Evolutionary conservation across 1,140 invertebrate genomes (phyloP), one percentile per base, ranked within the genome.

Genomic region (Drosophila ficusphila): DNA sequence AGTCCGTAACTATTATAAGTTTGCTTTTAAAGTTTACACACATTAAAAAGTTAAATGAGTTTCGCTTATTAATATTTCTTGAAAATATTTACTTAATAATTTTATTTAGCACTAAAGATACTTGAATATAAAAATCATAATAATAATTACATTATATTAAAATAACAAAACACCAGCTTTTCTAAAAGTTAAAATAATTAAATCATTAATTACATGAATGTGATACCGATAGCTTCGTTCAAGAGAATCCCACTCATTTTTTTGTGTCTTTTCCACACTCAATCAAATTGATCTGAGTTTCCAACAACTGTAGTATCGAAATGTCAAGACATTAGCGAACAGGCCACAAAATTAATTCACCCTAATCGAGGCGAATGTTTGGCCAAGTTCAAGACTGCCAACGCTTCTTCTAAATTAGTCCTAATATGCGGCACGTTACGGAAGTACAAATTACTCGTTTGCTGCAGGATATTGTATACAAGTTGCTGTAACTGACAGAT

Each of bases 341-440:
- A 31, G 71, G 52, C 60, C 61, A 57, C 39, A 39, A 72, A 68
- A 73, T 76, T 65, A 85, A 85, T 81, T 81, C 57, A 61, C 41
- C 29, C 52, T 85, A 85, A 85, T 79, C 81, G 79, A 44, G 71
- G 65, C 39, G 74, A 86, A 76, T 85, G 71, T 76, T 69, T 85
- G 49, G 44, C 68, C 44, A 48, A 53, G 29, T 71, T 72, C 56
- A 23, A 52, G 61, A 58, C 62, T 64, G 44, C 49, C 38, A 61
- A 69, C 62, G 49, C 65, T 75, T 71, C 54, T 36, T 47, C 71
- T 27, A 53, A 60, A 38, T 64, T 81, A 60, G 73, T 4, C 52
- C 25, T 85, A 86, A 86, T 86, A 72, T 65, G 53, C 38, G 68
- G 75, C 62, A 75, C 79, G 70, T 83, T 65, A 46, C 60, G 64